A percentile compares a stretch with the other conserved stretches of the same genome.
Conservation (phyloP, 2,888 invertebrate genomes). For the Clunio marinus region DNA sequence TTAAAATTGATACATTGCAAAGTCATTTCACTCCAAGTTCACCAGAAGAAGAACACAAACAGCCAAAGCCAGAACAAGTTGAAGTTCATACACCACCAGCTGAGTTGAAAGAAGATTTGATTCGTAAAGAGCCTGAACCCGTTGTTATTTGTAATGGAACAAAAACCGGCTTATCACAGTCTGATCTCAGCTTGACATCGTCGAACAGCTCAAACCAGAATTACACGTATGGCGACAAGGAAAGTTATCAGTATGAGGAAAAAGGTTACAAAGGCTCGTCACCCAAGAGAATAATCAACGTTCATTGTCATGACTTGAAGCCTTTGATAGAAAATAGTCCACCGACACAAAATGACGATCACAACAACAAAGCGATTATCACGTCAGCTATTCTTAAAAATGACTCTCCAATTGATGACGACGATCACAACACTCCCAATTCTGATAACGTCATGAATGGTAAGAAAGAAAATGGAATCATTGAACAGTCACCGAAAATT, state of each 20-base stretch:
- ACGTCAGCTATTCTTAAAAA: conserved; percentile 68
- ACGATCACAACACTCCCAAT: conserved; percentile 8
- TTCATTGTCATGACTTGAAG: conserved; percentile 53
- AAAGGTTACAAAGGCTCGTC: conserved; percentile 59
- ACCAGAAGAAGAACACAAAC: conserved; percentile 35
- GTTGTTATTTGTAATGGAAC: conserved; percentile 55
- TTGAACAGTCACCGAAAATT: neutral
- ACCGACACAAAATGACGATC: conserved; percentile 44
- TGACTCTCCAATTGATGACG: conserved; percentile 48
- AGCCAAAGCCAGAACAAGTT: conserved; percentile 47
- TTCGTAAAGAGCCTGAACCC: conserved; percentile 43
- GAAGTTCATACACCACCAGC: conserved; percentile 50
- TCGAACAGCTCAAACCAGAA: conserved; percentile 67
- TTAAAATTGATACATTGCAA: conserved; percentile 41
- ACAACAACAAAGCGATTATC: conserved; percentile 62
- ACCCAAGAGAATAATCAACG: conserved; percentile 50
- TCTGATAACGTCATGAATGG: neutral
- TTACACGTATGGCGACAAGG: conserved; percentile 75
- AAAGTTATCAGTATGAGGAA: conserved; percentile 68
- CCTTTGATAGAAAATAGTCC: conserved; percentile 44
- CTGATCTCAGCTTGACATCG: conserved; percentile 72
- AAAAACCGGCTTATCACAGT: conserved; percentile 76
- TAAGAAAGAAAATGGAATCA: neutral
- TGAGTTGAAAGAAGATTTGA: conserved; percentile 42
- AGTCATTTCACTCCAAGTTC: conserved; percentile 37